Percentiles rank a stretch among this genome's conserved stretches.
Evolutionary conservation across 2,797 vertebrate genomes (phyloP).

Genomic region (Huso huso): DNA sequence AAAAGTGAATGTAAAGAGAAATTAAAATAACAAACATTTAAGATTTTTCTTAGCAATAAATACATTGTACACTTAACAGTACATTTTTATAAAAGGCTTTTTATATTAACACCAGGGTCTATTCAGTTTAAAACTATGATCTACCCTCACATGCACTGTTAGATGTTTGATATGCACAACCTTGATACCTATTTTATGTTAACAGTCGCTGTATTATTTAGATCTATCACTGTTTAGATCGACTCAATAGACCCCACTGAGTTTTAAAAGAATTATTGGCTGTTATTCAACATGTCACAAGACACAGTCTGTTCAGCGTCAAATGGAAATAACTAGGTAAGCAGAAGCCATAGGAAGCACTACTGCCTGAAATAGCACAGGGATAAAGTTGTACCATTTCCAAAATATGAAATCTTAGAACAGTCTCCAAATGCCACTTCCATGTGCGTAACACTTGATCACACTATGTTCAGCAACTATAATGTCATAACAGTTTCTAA

Average conservation of each 20-base stretch:
- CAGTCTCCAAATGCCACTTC: constrained; percentile 5
- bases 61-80: too few relatives aligned
- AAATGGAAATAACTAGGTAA: constrained; percentile 49
- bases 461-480: constrained; percentile 2
- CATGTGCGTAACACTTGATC: neutral
- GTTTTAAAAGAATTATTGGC: constrained; percentile 40
- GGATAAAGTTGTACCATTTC: constrained; percentile 15
- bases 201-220: too few relatives aligned
- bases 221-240: too few relatives aligned
- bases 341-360: constrained; percentile 49
- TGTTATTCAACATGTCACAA: constrained; percentile 40
- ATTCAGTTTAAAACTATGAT: too few relatives aligned
- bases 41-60: too few relatives aligned
- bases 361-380: constrained; percentile 46
- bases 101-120: too few relatives aligned
- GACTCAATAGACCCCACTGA: constrained; percentile 18
- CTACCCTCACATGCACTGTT: too few relatives aligned
- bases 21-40: too few relatives aligned
- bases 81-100: too few relatives aligned
- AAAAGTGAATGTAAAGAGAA: too few relatives aligned
- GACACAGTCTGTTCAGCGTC: constrained; percentile 41
- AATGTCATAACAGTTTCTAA: neutral
- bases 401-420: constrained; percentile 16
- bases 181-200: too few relatives aligned
- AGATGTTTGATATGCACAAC: too few relatives aligned